Percentiles rank a stretch among this genome's conserved stretches.
phyloP scores from a whole-genome alignment of 2,113 vertebrate genomes.

The Lamprologus callipterus region DNA sequence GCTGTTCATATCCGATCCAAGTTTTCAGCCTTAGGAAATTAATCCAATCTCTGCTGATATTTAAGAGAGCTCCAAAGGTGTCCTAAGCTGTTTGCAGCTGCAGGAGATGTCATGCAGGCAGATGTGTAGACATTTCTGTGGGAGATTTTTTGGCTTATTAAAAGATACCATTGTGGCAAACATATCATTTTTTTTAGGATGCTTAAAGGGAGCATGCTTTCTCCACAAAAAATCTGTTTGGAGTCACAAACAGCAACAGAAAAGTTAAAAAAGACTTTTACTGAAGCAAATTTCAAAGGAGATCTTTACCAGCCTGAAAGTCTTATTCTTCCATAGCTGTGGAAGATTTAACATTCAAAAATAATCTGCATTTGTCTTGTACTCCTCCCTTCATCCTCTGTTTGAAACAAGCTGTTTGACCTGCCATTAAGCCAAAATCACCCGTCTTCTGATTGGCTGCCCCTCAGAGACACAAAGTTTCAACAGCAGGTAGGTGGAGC shows the following conservation, averaged over 20 bases:
- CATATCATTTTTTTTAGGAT: background rate
- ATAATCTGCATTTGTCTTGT: background rate
- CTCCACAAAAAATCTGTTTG: fast-evolving
- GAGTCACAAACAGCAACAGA: background rate
- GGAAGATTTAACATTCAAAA: background rate
- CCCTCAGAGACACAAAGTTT: background rate
- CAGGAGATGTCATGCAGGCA: background rate
- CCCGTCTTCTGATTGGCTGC: background rate
- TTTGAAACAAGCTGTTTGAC: background rate
- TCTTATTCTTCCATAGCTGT: background rate
- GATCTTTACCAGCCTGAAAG: background rate
- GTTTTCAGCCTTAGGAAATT: background rate
- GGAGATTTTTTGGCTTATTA: background rate
- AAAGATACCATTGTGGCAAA: background rate
- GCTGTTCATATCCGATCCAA: background rate
- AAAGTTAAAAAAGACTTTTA: background rate
- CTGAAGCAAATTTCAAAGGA: background rate
- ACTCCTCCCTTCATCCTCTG: background rate
- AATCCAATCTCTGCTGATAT: background rate
- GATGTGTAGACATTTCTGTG: background rate
- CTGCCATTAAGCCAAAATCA: background rate
- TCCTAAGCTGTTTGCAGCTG: background rate
- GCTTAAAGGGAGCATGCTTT: background rate
- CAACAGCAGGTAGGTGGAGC: background rate
- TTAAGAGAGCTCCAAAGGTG: background rate